phyloP scores from a whole-genome alignment of 2,888 invertebrate species.

The Spicauda simplicius region DNA sequence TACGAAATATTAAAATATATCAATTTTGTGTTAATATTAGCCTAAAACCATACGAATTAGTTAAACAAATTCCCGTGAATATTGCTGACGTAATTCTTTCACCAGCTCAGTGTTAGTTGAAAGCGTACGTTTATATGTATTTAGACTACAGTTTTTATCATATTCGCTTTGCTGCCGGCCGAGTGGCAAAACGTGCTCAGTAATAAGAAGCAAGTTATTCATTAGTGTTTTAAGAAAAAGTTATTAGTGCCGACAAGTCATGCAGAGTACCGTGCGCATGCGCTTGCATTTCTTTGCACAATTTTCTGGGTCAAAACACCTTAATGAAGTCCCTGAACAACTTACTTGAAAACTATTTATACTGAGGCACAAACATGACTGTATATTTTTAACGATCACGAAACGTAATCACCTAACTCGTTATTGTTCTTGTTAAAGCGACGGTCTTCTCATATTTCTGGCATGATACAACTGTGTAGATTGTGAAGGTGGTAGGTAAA shows the following conservation, averaged over 20 bases:
- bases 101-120: background rate
- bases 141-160: constrained; percentile 10
- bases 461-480: too few relatives aligned
- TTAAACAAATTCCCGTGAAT: too few relatives aligned
- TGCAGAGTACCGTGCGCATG: constrained; percentile 67
- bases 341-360: constrained; percentile 33
- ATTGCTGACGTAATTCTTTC: too few relatives aligned
- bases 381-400: background rate
- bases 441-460: too few relatives aligned
- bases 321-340: constrained; percentile 39
- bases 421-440: too few relatives aligned
- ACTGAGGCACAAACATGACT: constrained; percentile 13
- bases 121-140: background rate
- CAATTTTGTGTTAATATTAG: too few relatives aligned
- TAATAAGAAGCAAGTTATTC: constrained; percentile 79
- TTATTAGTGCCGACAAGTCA: constrained; percentile 72
- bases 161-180: constrained; percentile 35
- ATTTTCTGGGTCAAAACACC: constrained; percentile 63
- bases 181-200: constrained; percentile 77
- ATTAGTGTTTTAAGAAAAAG: constrained; percentile 82
- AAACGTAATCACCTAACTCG: background rate
- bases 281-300: constrained; percentile 68
- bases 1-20: too few relatives aligned
- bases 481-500: too few relatives aligned
- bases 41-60: too few relatives aligned